Conservation (phyloP, 2,888 invertebrate species). For the Hydrotaea diabolus region DNA sequence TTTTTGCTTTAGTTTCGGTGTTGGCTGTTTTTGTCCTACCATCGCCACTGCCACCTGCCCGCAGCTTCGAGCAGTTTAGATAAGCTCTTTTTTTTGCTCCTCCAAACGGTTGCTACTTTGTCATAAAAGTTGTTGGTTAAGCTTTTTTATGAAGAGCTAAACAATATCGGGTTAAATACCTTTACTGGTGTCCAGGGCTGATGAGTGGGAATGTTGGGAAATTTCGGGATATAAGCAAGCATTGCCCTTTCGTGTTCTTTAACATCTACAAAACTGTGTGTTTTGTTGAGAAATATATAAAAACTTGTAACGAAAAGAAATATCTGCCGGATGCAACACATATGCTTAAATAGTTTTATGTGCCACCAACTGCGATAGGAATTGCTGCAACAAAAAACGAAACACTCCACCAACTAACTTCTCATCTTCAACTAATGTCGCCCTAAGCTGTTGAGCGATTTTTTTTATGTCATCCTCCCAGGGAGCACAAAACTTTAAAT, state of each 20-base stretch:
- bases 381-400: neutral
- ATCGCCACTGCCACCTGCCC: neutral
- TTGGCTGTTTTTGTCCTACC: neutral
- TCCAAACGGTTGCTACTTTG: conserved; percentile 2
- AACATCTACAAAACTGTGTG: neutral
- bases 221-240: no score
- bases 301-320: no score
- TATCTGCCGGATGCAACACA: neutral
- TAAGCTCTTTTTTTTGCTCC: conserved; percentile 1
- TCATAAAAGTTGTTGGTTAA: conserved; percentile 19
- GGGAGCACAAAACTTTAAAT: neutral
- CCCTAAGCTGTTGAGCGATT: neutral
- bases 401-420: neutral
- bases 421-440: neutral
- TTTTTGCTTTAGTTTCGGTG: neutral
- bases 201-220: no score
- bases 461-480: neutral
- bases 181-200: neutral
- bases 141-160: neutral
- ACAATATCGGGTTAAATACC: neutral
- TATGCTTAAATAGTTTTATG: neutral
- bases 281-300: neutral
- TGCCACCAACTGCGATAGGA: no score
- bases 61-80: conserved; percentile 1
- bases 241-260: neutral